Conservation (phyloP, 2,888 invertebrate genomes). For the Falcaria lacertinaria region DNA sequence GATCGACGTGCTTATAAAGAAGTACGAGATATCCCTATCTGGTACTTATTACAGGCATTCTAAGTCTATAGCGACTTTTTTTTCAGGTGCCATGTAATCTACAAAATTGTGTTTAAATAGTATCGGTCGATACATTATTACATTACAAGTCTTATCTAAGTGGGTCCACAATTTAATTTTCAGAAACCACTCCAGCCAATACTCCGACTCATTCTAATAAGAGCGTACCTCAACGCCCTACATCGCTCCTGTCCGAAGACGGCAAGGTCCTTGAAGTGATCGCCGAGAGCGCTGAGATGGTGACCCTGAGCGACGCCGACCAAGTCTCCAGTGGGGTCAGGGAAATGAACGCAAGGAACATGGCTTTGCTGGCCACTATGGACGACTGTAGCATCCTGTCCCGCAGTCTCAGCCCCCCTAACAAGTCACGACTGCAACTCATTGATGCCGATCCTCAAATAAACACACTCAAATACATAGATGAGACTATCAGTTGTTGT, state of each 20-base stretch:
- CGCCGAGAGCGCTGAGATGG: conserved; percentile 84
- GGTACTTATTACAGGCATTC: no score
- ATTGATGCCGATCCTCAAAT: conserved; percentile 75
- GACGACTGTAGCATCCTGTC: conserved; percentile 75
- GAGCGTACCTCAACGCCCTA: conserved; percentile 69
- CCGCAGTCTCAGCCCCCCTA: conserved; percentile 67
- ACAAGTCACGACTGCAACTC: conserved; percentile 60
- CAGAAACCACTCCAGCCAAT: conserved; percentile 72
- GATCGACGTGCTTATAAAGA: no score
- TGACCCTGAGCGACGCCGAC: conserved; percentile 80
- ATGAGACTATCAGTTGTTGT: conserved; percentile 76
- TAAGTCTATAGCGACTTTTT: no score
- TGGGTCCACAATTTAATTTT: conserved; percentile 13
- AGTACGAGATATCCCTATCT: no score
- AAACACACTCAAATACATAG: conserved; percentile 81
- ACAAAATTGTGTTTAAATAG: no score
- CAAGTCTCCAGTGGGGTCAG: conserved; percentile 62
- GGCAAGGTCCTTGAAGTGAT: conserved; percentile 83
- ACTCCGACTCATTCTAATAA: conserved; percentile 67
- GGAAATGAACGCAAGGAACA: conserved; percentile 72
- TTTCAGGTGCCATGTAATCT: no score
- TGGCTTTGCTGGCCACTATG: conserved; percentile 74
- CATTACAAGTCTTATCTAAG: neutral
- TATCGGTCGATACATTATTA: no score
- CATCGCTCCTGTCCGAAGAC: conserved; percentile 82